Base-by-base conservation (phyloP, 2,113 vertebrate species). In the Bufo gargarizans region DNA sequence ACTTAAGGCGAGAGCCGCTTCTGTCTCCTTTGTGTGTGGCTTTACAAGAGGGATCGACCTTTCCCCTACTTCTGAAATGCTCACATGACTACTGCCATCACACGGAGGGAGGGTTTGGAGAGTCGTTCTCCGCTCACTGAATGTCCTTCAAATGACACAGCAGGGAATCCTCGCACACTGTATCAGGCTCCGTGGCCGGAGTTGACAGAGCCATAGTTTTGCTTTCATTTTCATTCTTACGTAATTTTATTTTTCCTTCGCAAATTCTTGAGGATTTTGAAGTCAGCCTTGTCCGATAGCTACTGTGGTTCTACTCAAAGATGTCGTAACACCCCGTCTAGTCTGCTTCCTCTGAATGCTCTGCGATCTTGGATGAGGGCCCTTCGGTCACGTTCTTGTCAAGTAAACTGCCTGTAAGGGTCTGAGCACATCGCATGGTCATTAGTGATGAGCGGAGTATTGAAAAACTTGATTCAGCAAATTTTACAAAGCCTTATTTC, bases 91-190 rank as follows among this genome's bases (percentile, higher is more conserved):
- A 22, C 17, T 22, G 80, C 22, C 9, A 76, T 33, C 14, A 13
- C 55, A n/a, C 19, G 67, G 17, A 33, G 55, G 79, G 86, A 53
- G 78, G 47, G 47, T 77, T 13, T 13, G 33, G 10, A 81, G 50
- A 47, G 49, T 8, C 63, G 56, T 8, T 14, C 53, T 50, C 43
- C 4, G 65, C 69, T 76, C n/a, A 22, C 55, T 16, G 17, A 50
- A 63, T 43, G 86, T 80, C 86, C 86, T 88, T 88, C 80, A 88
- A 77, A 77, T 83, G 58, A 83, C 69, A 77, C 80, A 63, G 20
- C 55, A 61, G 7, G 47, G 55, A 88, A 63, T 88, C 69, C 79
- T 77, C 65, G 9, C 74, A 72, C 78, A 74, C 61, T 82, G 86
- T 22, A 16, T 19, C 19, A 8, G 63, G 20, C 56, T 83, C 3